Evolutionary conservation across 2,113 vertebrate genomes (phyloP).

Genomic region (Aegotheles bennettii): DNA sequence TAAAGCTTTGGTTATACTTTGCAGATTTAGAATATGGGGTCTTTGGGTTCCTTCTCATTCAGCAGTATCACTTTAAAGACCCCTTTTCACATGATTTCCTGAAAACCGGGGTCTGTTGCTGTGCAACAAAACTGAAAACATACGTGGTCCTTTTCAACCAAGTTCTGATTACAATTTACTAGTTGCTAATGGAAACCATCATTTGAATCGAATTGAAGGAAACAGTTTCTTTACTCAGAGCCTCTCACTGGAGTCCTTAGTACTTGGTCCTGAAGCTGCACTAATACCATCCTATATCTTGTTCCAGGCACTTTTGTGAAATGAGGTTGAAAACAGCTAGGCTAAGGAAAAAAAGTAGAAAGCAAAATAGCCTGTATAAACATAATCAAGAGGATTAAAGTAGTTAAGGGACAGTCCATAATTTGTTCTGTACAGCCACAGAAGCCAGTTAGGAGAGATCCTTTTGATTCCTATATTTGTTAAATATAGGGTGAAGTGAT

Average conservation of each 20-base stretch:
- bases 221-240: background rate
- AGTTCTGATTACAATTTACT: background rate
- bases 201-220: background rate
- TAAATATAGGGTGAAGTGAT: background rate
- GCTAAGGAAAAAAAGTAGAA: background rate
- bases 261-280: background rate
- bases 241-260: background rate
- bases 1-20: background rate
- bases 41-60: background rate
- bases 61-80: background rate
- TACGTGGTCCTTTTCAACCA: fast-evolving
- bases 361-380: background rate
- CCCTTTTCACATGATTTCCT: background rate
- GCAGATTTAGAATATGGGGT: background rate
- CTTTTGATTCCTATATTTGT: background rate
- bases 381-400: background rate
- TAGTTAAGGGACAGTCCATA: background rate
- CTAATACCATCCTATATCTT: background rate
- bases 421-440: background rate
- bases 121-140: background rate
- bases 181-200: background rate
- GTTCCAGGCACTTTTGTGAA: background rate
- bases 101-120: background rate
- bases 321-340: background rate
- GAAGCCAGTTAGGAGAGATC: background rate